Conservation (phyloP, 92 coral and sea anemone genomes). For the Montipora capitata region DNA sequence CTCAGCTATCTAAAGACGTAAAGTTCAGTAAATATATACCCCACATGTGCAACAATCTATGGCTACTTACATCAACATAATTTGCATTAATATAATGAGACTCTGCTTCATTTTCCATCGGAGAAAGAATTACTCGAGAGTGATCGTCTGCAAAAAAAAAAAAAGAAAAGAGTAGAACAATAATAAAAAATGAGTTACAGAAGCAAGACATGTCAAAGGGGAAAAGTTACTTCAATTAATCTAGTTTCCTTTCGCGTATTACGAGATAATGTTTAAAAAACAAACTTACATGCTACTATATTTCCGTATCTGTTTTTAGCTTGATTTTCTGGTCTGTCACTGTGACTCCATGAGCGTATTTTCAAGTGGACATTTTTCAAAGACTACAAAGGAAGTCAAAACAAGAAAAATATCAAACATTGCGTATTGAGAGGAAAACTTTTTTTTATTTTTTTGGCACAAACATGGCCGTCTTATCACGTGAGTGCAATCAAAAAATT, state of each 20-base stretch:
- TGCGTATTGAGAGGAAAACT: no score
- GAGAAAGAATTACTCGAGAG: conserved; percentile 92
- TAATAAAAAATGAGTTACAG: no score
- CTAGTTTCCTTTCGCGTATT: no score
- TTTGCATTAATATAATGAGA: conserved; percentile 96
- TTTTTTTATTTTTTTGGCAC: no score
- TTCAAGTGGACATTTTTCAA: conserved; percentile 66
- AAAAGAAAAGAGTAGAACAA: background rate
- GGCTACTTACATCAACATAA: conserved; percentile 90
- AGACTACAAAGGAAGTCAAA: conserved; percentile 9
- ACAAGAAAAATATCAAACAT: background rate
- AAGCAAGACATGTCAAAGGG: no score
- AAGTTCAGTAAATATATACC: no score
- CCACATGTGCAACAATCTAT: no score
- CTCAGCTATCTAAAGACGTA: no score
- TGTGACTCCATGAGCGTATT: conserved; percentile 75
- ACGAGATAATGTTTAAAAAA: no score
- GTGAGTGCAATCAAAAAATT: no score
- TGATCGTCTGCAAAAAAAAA: conserved; percentile 83
- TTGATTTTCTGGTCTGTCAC: conserved; percentile 84
- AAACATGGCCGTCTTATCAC: no score
- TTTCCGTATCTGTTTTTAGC: conserved; percentile 91
- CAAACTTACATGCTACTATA: conserved; percentile 92
- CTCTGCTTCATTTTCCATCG: conserved; percentile 80
- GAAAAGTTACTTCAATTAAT: no score